Evolutionary conservation across 2,113 vertebrate genomes (phyloP).

Genomic region (Passer montanus): DNA sequence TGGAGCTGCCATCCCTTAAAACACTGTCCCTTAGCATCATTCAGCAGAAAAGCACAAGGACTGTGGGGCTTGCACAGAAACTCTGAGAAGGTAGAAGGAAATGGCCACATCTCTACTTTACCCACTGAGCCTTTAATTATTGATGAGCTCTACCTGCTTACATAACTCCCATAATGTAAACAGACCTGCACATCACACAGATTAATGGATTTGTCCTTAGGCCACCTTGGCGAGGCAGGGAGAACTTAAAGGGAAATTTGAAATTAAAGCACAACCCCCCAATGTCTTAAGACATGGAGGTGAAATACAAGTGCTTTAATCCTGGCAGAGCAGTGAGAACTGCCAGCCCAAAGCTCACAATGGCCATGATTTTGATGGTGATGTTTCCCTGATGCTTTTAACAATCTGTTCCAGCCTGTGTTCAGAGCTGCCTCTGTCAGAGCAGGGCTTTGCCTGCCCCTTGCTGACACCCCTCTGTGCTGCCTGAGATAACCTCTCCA

Average conservation of each 20-base stretch:
- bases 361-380: neutral
- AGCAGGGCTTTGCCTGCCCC: neutral
- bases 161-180: neutral
- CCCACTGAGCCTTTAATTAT: neutral
- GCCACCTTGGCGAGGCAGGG: conserved; percentile 20
- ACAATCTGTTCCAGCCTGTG: neutral
- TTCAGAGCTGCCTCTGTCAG: neutral
- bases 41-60: neutral
- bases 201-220: conserved; percentile 49
- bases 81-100: neutral
- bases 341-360: neutral
- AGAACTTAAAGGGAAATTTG: neutral
- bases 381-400: conserved; percentile 6
- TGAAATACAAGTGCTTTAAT: conserved; percentile 1
- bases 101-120: neutral
- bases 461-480: neutral
- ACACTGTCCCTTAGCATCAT: neutral
- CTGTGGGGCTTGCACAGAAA: neutral
- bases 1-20: neutral
- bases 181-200: neutral
- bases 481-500: conserved; percentile 4
- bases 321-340: neutral
- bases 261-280: neutral
- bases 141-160: conserved; percentile 33
- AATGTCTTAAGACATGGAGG: neutral